Base-by-base conservation (phyloP, 2,888 invertebrate genomes). In the Helobdella robusta region DNA sequence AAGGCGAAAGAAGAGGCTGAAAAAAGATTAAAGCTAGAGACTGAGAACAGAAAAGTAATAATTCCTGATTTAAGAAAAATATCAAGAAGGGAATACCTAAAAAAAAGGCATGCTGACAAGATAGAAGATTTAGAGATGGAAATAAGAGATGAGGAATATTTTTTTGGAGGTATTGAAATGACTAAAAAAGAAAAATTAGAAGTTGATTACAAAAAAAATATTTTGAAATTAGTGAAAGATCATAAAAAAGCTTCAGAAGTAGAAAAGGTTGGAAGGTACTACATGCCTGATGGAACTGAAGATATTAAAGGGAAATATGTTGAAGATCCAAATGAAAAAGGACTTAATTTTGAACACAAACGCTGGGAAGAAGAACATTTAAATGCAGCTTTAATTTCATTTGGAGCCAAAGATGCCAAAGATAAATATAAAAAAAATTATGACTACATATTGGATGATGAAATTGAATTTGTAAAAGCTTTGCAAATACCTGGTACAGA, bases 321-420 rank as follows among this genome's bases (percentile, higher is more conserved):
- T 23, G 79, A 79, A 35, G 90, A 91, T 80, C 89, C 90, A 72
- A 83, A 85, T 71, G 93, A 95, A 77, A 87, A 79, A 66, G 80
- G 79, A 30, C 82, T 81, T 2, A 82, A 83, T 70, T 81, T 81
- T 46, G 84, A 85, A 70, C 84, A 84, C 80, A 86, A 87, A 73
- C 91, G 91, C 82, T 98, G 97, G 97, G 97, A 98, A 80, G 90
- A 93, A 67, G 95, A 95, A 77, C 92, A 94, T 79, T 87, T 97
- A 82, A 87, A 88, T 61, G 89, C 90, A 3, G 95, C 94, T 1
- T 86, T 89, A 64, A 90, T 91, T 76, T 87, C 87, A 74, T 92
- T 94, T 82, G 97, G 97, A 8, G 91, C 95, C 0, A 89, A 88
- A 79, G 89, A 95, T 83, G 86, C 87, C 20, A 79, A 78, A 68